These are phyloP conservation scores for Gasterosteus aculeatus DNA, from an alignment of 2,113 vertebrate species.

Conservation along the genomic window DNA sequence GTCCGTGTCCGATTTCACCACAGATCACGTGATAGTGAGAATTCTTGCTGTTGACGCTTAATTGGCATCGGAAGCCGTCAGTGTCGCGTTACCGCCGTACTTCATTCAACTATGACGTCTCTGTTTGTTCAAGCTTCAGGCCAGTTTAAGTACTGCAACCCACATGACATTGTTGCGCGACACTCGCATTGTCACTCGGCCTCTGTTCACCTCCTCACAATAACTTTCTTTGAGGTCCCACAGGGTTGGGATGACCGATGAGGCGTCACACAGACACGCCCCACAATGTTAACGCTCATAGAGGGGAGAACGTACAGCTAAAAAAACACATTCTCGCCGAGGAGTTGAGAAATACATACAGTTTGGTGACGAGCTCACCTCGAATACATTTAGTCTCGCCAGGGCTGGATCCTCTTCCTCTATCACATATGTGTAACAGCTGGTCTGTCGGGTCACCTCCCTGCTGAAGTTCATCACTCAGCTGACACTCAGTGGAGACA, in stretches of 20 bases:
- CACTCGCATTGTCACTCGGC: not conserved
- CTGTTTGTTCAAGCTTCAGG: not conserved
- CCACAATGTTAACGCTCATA: constrained; percentile 9
- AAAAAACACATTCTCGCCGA: not conserved
- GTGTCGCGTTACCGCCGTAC: not conserved
- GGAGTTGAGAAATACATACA: not conserved
- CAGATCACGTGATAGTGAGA: not conserved
- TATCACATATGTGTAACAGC: constrained; percentile 78
- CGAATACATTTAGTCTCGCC: constrained; percentile 67
- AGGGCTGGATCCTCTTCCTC: constrained; percentile 67
- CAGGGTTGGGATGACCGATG: constrained; percentile 11
- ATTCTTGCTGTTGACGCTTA: not conserved
- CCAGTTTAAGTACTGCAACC: not conserved
- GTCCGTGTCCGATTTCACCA: not conserved
- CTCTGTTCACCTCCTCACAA: constrained; percentile 7
- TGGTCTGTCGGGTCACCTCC: constrained; percentile 66
- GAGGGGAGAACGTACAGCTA: not conserved
- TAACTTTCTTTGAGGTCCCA: constrained; percentile 10
- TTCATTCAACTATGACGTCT: not conserved
- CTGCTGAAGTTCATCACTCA: constrained; percentile 72
- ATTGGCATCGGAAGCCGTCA: not conserved
- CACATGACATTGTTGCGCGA: constrained; percentile 29
- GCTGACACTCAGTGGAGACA: constrained; percentile 6
- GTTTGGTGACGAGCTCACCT: constrained; percentile 61
- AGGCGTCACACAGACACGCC: constrained; percentile 33